Evolutionary conservation across 2,888 invertebrate genomes (phyloP).

Genomic region (Rhingia campestris): DNA sequence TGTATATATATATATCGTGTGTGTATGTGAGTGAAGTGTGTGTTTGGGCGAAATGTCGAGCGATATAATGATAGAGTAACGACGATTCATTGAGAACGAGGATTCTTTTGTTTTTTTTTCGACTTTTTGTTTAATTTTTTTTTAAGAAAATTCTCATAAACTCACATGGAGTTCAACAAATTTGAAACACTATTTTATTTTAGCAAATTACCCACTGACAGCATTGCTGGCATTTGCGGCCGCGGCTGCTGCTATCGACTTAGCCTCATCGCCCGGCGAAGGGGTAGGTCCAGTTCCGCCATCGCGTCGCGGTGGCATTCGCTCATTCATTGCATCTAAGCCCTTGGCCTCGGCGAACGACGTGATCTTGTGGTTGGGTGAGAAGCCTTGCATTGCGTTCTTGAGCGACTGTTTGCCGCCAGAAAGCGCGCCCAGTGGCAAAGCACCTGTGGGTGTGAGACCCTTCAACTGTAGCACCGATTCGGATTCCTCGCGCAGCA

Average conservation of each 20-base stretch:
- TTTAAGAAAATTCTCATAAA: constrained; percentile 30
- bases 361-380: constrained; percentile 98
- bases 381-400: constrained; percentile 97
- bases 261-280: constrained; percentile 83
- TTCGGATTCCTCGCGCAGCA: constrained; percentile 99
- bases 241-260: constrained; percentile 70
- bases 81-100: constrained; percentile 64
- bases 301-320: constrained; percentile 97
- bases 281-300: constrained; percentile 85
- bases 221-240: constrained; percentile 66
- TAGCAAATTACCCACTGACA: constrained; percentile 65
- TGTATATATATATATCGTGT: constrained; percentile 45
- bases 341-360: constrained; percentile 99
- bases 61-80: constrained; percentile 65
- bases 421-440: constrained; percentile 97
- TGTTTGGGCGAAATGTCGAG: constrained; percentile 57
- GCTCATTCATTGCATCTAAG: constrained; percentile 98
- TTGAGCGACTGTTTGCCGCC: constrained; percentile 98
- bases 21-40: constrained; percentile 29
- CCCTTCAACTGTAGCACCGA: constrained; percentile 99
- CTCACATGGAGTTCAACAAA: constrained; percentile 37
- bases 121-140: constrained; percentile 49
- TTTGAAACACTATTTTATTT: constrained; percentile 35
- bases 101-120: constrained; percentile 48
- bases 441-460: constrained; percentile 97